Percentiles rank a stretch among this genome's conserved stretches.
phyloP scores from a whole-genome alignment of 2,113 vertebrate species.

The Rana temporaria region DNA sequence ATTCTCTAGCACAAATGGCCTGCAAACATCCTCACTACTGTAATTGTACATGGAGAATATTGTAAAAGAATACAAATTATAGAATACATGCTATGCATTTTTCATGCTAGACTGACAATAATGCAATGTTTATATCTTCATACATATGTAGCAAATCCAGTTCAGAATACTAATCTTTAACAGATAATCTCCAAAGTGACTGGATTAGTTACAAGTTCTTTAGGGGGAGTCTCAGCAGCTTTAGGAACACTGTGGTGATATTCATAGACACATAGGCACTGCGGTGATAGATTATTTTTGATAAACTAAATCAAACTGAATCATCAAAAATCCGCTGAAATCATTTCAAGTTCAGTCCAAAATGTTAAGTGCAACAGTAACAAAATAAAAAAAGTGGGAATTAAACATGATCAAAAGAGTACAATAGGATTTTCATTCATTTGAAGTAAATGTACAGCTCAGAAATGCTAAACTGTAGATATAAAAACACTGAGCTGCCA shows the following conservation, averaged over 20 bases:
- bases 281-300: not conserved
- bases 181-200: not conserved
- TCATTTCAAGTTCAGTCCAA: not conserved
- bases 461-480: too few species aligned
- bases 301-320: not conserved
- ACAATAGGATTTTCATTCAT: not conserved
- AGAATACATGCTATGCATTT: too few species aligned
- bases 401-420: not conserved
- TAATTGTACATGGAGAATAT: too few species aligned
- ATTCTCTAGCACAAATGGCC: too few species aligned
- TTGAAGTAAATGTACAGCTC: too few species aligned
- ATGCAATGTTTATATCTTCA: too few species aligned
- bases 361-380: not conserved
- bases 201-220: not conserved
- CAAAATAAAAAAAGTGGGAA: not conserved
- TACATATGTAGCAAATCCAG: not conserved
- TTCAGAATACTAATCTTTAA: not conserved
- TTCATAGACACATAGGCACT: too few species aligned
- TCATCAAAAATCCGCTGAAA: too few species aligned
- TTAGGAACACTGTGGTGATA: not conserved
- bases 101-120: too few species aligned
- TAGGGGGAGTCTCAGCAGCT: not conserved
- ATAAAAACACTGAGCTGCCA: too few species aligned
- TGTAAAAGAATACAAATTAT: too few species aligned
- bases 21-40: too few species aligned